phyloP scores from a whole-genome alignment of 2,113 vertebrate genomes.

The human (Homo sapiens) region GRCh38 chr6:158071001-158071500 shows the following conservation, averaged over 20 bases:
- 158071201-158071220: neutral
- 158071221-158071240: neutral
- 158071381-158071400: rapidly evolving
- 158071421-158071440: too few species aligned
- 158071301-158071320: rapidly evolving
- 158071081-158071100: too few species aligned
- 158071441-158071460: rapidly evolving
- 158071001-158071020: too few species aligned
- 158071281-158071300: rapidly evolving
- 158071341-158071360: neutral
- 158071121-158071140: too few species aligned
- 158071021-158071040: too few species aligned
- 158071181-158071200: too few species aligned
- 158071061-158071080: too few species aligned
- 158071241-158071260: rapidly evolving
- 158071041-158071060: too few species aligned
- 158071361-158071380: neutral
- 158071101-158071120: too few species aligned
- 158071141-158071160: too few species aligned
- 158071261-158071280: rapidly evolving
- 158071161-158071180: too few species aligned
- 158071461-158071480: rapidly evolving
- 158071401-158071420: rapidly evolving
- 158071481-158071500: rapidly evolving
- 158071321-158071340: rapidly evolving